These are phyloP conservation scores for Mythimna impura DNA, from an alignment of 2,888 invertebrate species.

Conservation along the genomic window DNA sequence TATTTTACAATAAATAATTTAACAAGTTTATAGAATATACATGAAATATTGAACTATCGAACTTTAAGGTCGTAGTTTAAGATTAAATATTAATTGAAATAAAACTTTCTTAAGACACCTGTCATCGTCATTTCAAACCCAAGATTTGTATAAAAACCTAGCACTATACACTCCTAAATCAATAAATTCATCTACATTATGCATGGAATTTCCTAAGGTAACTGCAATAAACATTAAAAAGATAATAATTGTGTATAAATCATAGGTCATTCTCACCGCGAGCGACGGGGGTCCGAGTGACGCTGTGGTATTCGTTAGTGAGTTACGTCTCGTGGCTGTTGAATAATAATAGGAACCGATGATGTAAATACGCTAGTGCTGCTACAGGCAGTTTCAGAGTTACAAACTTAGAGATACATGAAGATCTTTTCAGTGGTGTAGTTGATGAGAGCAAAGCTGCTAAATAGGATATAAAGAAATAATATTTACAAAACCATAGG, in stretches of 20 bases:
- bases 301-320: constrained; percentile 46
- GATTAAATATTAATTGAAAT: constrained; percentile 20
- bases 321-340: constrained; percentile 42
- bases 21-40: background rate
- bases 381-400: background rate
- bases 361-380: constrained; percentile 11
- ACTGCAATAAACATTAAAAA: constrained; percentile 51
- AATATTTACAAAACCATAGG: too few species aligned
- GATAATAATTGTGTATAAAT: constrained; percentile 60
- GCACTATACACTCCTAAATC: constrained; percentile 15
- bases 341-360: constrained; percentile 46
- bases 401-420: background rate
- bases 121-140: background rate
- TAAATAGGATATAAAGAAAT: too few species aligned
- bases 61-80: constrained; percentile 4
- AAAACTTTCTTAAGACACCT: background rate
- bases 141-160: constrained; percentile 12
- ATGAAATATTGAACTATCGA: background rate
- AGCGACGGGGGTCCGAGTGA: constrained; percentile 44
- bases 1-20: background rate
- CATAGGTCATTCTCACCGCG: constrained; percentile 34
- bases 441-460: background rate
- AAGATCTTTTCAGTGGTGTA: background rate
- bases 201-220: constrained; percentile 41
- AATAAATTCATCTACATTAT: constrained; percentile 41